A percentile compares a stretch with the other conserved stretches of the same genome.
These are phyloP conservation scores for Drosophila sordidapex DNA, from an alignment of 2,888 invertebrate genomes.

Conservation along the genomic window DNA sequence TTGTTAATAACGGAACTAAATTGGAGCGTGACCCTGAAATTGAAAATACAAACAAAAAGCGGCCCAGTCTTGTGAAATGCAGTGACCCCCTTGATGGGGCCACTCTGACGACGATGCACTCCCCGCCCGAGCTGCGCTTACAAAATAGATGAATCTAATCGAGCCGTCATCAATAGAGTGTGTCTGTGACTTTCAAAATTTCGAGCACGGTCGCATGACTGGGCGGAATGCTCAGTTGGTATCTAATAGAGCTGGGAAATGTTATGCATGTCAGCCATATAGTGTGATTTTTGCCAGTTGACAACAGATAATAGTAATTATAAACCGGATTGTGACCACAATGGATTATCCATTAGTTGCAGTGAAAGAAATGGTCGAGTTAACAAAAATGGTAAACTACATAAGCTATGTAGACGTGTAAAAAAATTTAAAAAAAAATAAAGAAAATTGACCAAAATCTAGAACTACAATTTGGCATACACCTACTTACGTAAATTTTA, in stretches of 20 bases:
- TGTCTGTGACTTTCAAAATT: conserved; percentile 56
- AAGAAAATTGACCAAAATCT: background rate
- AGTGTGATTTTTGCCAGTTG: conserved; percentile 52
- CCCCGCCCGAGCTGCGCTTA: conserved; percentile 32
- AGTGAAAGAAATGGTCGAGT: conserved; percentile 36
- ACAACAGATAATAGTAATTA: conserved; percentile 46
- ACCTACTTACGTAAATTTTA: background rate
- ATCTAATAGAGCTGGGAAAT: conserved; percentile 36
- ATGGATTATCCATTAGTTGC: conserved; percentile 52
- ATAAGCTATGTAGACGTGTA: background rate
- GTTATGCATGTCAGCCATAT: conserved; percentile 44
- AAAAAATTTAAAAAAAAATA: background rate
- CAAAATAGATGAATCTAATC: conserved; percentile 44
- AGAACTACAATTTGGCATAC: background rate
- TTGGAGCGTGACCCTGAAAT: conserved; percentile 68
- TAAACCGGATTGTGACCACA: conserved; percentile 58
- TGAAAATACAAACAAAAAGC: conserved; percentile 13
- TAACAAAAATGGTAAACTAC: background rate
- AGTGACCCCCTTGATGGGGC: conserved; percentile 4
- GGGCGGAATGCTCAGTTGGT: conserved; percentile 21
- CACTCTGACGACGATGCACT: conserved; percentile 35
- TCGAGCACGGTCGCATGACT: conserved; percentile 41
- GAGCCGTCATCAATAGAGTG: conserved; percentile 15
- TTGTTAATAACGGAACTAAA: conserved; percentile 21
- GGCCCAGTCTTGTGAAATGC: conserved; percentile 61